Evolutionary conservation across 2,888 invertebrate species (phyloP), one percentile per base, ranked within the genome.

Genomic region (Chaetogeoica ovagalla): DNA sequence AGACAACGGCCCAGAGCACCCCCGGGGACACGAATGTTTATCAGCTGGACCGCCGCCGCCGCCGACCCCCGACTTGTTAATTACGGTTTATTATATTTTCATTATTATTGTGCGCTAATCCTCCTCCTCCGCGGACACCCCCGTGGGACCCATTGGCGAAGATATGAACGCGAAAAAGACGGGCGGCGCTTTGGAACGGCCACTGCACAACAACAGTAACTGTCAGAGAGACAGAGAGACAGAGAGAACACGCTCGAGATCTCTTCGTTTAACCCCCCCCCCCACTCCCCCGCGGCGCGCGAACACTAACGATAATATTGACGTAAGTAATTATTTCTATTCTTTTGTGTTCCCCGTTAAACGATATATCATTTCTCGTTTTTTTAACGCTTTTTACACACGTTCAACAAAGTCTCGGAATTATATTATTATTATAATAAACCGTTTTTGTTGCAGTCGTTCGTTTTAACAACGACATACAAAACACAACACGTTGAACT

Each of bases 71-170:
- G 30, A 71, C 69, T 79, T 63, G 79, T 79, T 79, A 79, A 71
- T 71, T 79, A 71, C 71, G 79, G 79, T 79, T 79, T 79, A 79
- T 79, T 79, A 79, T 79, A 79, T 79, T 79, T 79, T 63, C 79
- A 57, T 79, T 79, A 79, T 79, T 79, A 70, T 79, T 65, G 71
- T 79, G 30, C 71, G 79, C 55, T 79, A 79, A 79, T 79, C n/a
- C n/a, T n/a, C n/a, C n/a, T n/a, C n/a, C n/a, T n/a, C 70, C 70
- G 23, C 70, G 23, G 55, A 43, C n/a, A 57, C 71, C 69, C 79
- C 69, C 79, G 17, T 7, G 70, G 77, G 68, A 62, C n/a, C 69
- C 77, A 57, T 77, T 60, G 68, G 60, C 21, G 5, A 55, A 30
- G 75, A 76, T 30, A 43, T 9, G 43, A 48, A 57, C 19, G 74